A percentile compares a stretch with the other conserved stretches of the same genome.
These are phyloP conservation scores for Melanotaenia maccullochi DNA, from an alignment of 2,797 vertebrate species.

Conservation along the genomic window DNA sequence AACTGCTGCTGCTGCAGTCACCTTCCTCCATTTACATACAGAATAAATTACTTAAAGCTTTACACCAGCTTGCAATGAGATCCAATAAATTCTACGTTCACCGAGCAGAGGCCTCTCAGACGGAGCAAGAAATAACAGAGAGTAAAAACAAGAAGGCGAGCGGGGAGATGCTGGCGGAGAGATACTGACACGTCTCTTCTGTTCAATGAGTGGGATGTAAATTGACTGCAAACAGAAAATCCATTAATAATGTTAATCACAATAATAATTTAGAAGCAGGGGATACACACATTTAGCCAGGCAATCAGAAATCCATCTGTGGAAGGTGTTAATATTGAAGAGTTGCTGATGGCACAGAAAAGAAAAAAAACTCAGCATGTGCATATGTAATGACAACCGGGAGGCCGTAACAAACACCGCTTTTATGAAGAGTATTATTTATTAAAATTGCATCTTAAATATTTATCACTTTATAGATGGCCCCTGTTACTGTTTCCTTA, in stretches of 20 bases:
- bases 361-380: constrained; percentile 51
- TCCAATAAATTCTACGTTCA: constrained; percentile 59
- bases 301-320: constrained; percentile 83
- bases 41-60: constrained; percentile 71
- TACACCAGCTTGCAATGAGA: constrained; percentile 54
- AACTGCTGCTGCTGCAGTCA: constrained; percentile 60
- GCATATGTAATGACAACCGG: constrained; percentile 80
- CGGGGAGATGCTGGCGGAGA: constrained; percentile 35
- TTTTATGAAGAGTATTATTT: constrained; percentile 82
- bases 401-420: constrained; percentile 78
- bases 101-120: constrained; percentile 32
- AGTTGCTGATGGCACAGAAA: constrained; percentile 80
- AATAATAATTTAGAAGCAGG: constrained; percentile 78
- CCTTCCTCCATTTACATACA: constrained; percentile 68
- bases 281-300: constrained; percentile 81
- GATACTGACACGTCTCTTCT: constrained; percentile 36
- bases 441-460: constrained; percentile 85
- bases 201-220: constrained; percentile 65
- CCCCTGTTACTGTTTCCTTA: constrained; percentile 73
- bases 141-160: constrained; percentile 37
- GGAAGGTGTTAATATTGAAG: constrained; percentile 82
- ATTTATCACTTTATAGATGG: constrained; percentile 82
- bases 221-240: constrained; percentile 76
- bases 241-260: constrained; percentile 80
- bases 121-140: constrained; percentile 23